Conservation (phyloP, 2,888 invertebrate genomes). For the Drosophila yooni region DNA sequence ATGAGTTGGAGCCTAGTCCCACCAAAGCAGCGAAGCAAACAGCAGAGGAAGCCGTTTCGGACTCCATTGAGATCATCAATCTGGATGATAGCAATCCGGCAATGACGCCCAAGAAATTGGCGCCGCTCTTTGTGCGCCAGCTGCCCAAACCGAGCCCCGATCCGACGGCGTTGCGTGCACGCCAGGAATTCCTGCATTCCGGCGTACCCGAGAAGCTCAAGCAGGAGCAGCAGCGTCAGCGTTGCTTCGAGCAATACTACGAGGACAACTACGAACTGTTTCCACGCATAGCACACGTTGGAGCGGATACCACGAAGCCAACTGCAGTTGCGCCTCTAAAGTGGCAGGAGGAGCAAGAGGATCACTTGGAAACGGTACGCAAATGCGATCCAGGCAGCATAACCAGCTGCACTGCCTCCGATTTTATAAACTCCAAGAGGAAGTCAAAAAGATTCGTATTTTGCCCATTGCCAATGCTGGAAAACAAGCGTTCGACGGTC, state of each 20-base stretch:
- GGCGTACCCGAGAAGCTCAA: constrained; percentile 89
- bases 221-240: constrained; percentile 86
- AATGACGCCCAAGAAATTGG: constrained; percentile 86
- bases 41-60: constrained; percentile 18
- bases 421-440: constrained; percentile 38
- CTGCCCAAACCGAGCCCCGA: constrained; percentile 87
- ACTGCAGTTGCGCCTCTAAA: not conserved
- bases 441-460: constrained; percentile 8
- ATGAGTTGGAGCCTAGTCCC: constrained; percentile 76
- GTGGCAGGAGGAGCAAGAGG: not conserved
- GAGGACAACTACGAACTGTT: constrained; percentile 86
- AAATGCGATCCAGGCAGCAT: constrained; percentile 51
- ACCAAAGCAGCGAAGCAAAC: constrained; percentile 50
- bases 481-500: constrained; percentile 83
- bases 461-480: constrained; percentile 66
- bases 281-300: constrained; percentile 88
- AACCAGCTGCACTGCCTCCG: constrained; percentile 52
- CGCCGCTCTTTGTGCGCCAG: constrained; percentile 89
- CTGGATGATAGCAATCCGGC: constrained; percentile 73
- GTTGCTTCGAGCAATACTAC: constrained; percentile 42
- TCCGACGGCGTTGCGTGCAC: constrained; percentile 87
- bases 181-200: constrained; percentile 89
- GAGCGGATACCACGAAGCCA: not conserved
- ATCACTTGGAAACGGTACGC: not conserved
- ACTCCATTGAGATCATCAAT: constrained; percentile 70